These are phyloP conservation scores for Himantopus leucocephalus DNA, from an alignment of 2,113 vertebrate genomes.

Conservation along the genomic window DNA sequence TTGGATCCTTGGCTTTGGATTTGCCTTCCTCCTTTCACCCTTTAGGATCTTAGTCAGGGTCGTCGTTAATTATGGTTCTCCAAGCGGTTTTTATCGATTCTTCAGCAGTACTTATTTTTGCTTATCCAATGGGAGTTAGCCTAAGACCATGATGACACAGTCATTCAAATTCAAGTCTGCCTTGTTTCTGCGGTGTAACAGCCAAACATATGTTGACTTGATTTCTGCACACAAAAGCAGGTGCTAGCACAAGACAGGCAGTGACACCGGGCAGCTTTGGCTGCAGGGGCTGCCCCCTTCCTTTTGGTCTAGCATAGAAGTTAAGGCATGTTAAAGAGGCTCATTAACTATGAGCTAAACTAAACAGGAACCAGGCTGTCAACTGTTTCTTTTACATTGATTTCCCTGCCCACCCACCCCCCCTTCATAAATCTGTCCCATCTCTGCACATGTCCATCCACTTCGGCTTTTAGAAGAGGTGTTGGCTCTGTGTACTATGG, in stretches of 20 bases:
- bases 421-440: background rate
- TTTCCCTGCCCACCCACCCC: no score
- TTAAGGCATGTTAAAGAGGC: background rate
- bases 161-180: background rate
- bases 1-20: background rate
- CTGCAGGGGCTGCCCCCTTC: background rate
- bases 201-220: background rate
- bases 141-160: background rate
- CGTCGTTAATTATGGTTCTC: background rate
- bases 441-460: background rate
- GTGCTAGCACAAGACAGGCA: background rate
- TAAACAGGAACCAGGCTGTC: background rate
- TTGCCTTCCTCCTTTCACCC: background rate
- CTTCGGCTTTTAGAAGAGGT: background rate
- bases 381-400: background rate
- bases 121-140: background rate
- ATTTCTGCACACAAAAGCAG: background rate
- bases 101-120: background rate
- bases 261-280: background rate
- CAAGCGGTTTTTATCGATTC: fast-evolving
- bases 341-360: background rate
- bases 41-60: background rate
- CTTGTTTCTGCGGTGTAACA: background rate
- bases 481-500: background rate
- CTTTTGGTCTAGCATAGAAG: background rate